Base-by-base conservation (phyloP, 2,888 invertebrate species). In the Nowickia ferox region DNA sequence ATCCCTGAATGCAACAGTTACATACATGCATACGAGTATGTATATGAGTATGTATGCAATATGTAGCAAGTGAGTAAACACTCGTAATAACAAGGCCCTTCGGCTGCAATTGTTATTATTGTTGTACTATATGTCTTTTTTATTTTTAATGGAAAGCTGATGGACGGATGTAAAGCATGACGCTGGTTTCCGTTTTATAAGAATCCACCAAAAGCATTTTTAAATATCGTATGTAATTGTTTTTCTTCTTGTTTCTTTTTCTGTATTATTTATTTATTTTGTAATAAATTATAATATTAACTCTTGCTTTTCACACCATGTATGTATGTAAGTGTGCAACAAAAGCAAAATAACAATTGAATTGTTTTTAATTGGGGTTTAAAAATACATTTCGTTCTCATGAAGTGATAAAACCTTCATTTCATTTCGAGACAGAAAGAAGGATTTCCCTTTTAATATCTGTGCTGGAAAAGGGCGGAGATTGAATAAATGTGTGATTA, bases 161-260 rank as follows among this genome's bases (percentile, higher is more conserved):
- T 82, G 82, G 69, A 77, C 85, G 85, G 82, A 85, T 85, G 82
- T 82, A 65, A 57, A 75, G 59, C 82, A 85, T 85, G 85, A 82
- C 82, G 78, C 65, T 71, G 78, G 74, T 72, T 86, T 86, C 85
- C 85, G 85, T 72, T 86, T 75, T 68, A 71, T 66, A 71, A 65
- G 71, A 83, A 51, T 65, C n/a, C 63, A 69, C 44, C 44, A 46
- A 48, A 63, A 63, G 72, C 17, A 63, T 51, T 44, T 53, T 53
- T 46, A 17, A 82, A 57, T 42, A 77, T 66, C 71, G 76, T 83
- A 83, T 77, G 76, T 83, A 83, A 83, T 83, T 83, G 71, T 77
- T 72, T 48, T 63, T 44, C 19, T 19, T 11, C n/a, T 59, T n/a
- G 8, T 53, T 44, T 68, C 68, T 55, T 61, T 44, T 44, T 65